Evolutionary conservation across 1,140 invertebrate species (phyloP), one percentile per base, ranked within the genome.

Genomic region (Araneus ventricosus): DNA sequence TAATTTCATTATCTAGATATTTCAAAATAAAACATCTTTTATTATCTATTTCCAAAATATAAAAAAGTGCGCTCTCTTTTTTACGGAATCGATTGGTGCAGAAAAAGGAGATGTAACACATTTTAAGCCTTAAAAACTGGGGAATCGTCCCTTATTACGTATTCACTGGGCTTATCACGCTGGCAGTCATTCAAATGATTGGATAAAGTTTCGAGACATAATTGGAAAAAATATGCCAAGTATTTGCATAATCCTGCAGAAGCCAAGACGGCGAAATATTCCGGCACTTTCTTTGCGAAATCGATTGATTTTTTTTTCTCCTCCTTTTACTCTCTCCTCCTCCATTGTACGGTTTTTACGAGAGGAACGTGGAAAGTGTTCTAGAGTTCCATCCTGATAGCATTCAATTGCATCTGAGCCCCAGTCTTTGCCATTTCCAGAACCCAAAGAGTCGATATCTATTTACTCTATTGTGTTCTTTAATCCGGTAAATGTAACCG

Each of bases 401-500:
- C 91, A 93, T 93, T 93, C 91, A 93, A 93, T 93, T 93, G 91
- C 91, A 93, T 87, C 91, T 87, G 85, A 88, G 91, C 85, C 39
- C 59, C 59, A 93, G 84, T 88, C 84, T 59, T 75, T 79, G 84
- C 84, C 61, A 88, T 93, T 93, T 70, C 85, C 37, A 79, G 45
- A 88, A 93, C 91, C 91, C 91, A 93, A 93, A 93, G 84, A 87
- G 91, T 79, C 91, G 91, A 93, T 93, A 93, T 93, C 91, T 93
- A 93, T 93, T 85, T 93, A 93, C 63, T 93, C 84, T 93, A 93
- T 93, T 93, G 91, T 93, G 91, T 93, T 93, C 91, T 93, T 93
- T 93, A 93, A 93, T 93, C 91, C 91, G 91, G 84, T 93, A 93
- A 93, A 93, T 93, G 91, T 93, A 93, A 93, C 84, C 91, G 67